Conservation (phyloP, 2,888 invertebrate genomes). For the Leptura quadrifasciata region DNA sequence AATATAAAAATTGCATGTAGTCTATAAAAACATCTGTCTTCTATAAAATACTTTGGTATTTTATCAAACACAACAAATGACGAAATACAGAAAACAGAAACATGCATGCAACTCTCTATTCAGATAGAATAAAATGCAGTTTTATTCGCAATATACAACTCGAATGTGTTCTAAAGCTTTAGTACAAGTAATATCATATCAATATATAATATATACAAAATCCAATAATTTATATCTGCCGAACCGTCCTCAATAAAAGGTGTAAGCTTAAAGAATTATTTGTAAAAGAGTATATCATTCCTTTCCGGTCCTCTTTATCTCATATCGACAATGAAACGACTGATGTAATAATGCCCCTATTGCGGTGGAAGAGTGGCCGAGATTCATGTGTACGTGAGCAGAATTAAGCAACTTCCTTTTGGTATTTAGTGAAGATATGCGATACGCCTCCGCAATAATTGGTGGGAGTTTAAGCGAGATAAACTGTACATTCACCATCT, state of each 20-base stretch:
- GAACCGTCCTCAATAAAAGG: neutral
- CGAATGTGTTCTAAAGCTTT: too few species aligned
- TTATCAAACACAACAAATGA: too few species aligned
- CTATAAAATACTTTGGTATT: too few species aligned
- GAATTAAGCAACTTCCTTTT: constrained; percentile 45
- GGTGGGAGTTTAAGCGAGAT: constrained; percentile 36
- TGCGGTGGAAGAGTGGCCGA: constrained; percentile 7
- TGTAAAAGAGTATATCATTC: neutral
- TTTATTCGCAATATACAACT: too few species aligned
- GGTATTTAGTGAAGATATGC: constrained; percentile 27
- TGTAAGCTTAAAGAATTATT: neutral
- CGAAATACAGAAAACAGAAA: too few species aligned
- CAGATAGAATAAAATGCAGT: too few species aligned
- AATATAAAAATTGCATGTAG: too few species aligned
- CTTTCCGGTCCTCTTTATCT: neutral
- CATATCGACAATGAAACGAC: constrained; percentile 9
- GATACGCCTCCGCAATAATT: constrained; percentile 20
- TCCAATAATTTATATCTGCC: too few species aligned
- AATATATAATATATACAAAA: too few species aligned
- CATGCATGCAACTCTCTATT: too few species aligned
- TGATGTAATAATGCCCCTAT: constrained; percentile 19
- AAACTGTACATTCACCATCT: constrained; percentile 32
- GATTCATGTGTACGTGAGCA: constrained; percentile 44
- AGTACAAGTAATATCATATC: too few species aligned
- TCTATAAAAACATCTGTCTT: too few species aligned